Conservation (phyloP, 2,888 invertebrate species). For the Cheilosia soror region DNA sequence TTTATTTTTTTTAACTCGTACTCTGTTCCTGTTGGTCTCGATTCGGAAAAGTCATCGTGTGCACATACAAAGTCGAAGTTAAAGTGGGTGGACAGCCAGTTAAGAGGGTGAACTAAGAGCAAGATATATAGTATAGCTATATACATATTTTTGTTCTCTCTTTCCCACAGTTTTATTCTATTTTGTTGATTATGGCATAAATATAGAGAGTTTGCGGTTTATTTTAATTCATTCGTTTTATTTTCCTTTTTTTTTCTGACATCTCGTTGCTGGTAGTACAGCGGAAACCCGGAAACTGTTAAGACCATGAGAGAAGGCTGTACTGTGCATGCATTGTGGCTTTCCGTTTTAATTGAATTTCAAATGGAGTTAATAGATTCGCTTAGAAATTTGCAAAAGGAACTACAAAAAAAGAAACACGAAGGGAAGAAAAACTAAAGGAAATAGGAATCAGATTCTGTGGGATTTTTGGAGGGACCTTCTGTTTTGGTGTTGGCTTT, state of each 20-base stretch:
- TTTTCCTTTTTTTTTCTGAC: conserved; percentile 3
- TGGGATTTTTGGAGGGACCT: conserved; percentile 43
- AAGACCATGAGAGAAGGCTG: conserved; percentile 45
- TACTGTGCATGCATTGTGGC: conserved; percentile 57
- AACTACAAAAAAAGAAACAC: conserved; percentile 6
- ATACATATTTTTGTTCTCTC: conserved; percentile 9
- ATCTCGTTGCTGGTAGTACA: conserved; percentile 31
- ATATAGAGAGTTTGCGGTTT: conserved; percentile 70
- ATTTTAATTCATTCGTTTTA: conserved; percentile 57
- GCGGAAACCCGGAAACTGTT: conserved; percentile 55
- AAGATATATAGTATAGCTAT: background rate
- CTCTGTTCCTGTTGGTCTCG: conserved; percentile 11
- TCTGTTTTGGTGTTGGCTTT: conserved; percentile 43
- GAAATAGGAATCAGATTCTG: conserved; percentile 42
- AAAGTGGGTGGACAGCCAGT: conserved; percentile 71
- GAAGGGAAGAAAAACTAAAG: conserved; percentile 23
- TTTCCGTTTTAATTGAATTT: conserved; percentile 73
- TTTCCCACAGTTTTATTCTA: conserved; percentile 14
- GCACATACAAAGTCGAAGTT: conserved; percentile 60
- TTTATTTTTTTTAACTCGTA: conserved; percentile 13
- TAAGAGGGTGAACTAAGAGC: conserved; percentile 45
- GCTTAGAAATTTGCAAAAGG: conserved; percentile 53
- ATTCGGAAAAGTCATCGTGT: conserved; percentile 63
- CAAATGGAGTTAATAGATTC: conserved; percentile 72
- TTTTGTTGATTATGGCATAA: conserved; percentile 73